Evolutionary conservation across 2,797 vertebrate genomes (phyloP).

Genomic region (Ptychobarbus kaznakovi): DNA sequence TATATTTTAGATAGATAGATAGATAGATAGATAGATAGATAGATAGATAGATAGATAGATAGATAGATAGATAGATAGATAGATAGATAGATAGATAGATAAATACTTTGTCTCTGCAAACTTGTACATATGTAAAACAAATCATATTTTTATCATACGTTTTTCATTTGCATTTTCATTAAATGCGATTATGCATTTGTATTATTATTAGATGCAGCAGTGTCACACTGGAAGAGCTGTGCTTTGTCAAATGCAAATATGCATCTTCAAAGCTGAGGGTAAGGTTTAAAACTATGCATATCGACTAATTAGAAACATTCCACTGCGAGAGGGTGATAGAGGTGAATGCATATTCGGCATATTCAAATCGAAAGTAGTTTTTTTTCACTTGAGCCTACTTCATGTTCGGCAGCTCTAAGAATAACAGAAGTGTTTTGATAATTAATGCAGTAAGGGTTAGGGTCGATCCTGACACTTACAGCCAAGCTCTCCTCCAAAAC

Average conservation of each 20-base stretch:
- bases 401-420: constrained; percentile 5
- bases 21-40: too few species aligned
- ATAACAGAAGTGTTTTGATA: constrained; percentile 39
- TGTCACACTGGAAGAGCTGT: constrained; percentile 1
- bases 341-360: constrained; percentile 35
- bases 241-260: constrained; percentile 36
- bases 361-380: constrained; percentile 21
- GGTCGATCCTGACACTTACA: constrained; percentile 52
- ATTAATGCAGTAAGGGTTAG: constrained; percentile 39
- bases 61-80: too few species aligned
- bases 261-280: neutral
- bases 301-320: constrained; percentile 41
- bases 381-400: constrained; percentile 1
- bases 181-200: too few species aligned
- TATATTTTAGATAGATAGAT: too few species aligned
- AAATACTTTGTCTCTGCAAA: neutral
- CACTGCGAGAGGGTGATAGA: constrained; percentile 11
- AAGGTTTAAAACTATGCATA: constrained; percentile 16
- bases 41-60: too few species aligned
- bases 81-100: too few species aligned
- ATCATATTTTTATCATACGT: neutral
- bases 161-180: neutral
- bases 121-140: neutral
- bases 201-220: neutral
- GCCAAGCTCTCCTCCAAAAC: constrained; percentile 58